Base-by-base conservation (phyloP, 2,797 vertebrate species). In the Fratercula arctica region DNA sequence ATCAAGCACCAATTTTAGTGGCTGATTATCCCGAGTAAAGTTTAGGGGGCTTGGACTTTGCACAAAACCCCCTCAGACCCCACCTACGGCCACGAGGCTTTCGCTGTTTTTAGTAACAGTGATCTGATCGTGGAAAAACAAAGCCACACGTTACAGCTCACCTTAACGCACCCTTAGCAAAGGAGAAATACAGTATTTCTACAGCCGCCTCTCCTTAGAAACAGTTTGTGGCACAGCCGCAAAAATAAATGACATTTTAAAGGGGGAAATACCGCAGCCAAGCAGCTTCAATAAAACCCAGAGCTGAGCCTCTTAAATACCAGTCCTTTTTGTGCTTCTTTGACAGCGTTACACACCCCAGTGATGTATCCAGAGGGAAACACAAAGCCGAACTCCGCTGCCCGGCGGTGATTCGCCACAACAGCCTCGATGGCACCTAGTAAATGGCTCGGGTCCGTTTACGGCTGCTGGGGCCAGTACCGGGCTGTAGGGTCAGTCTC, bases 261-360 rank as follows among this genome's bases (percentile, higher is more conserved):
- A 85, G 33, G 31, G 33, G 33, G 67, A 89, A 95, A 87, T 63
- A 56, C 7, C 61, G 26, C 77, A 64, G 29, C 39, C 73, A 29
- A 73, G 7, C 15, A 57, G 75, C 68, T 85, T 89, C 89, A 97
- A 92, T 96, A 96, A 96, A 97, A 85, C 68, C 68, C 90, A 64
- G 72, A 80, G 78, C 80, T n/a, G 35, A 95, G 61, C 29, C 89
- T 89, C 72, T 80, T 43, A 41, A 94, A 80, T 48, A 7, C 60
- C 10, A 31, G 13, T 45, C 75, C 57, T 89, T 87, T 67, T 70
- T 53, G 87, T 67, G 70, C 57, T 91, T 33, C 84, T 59, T 39
- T 66, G 64, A 67, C 70, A 35, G 57, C 18, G 0, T 80, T n/a
- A 37, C 59, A 39, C 61, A 53, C 31, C 57, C 48, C 5, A 1